Evolutionary conservation across 1,140 invertebrate species (phyloP).

Genomic region (Drosophila bifasciata): DNA sequence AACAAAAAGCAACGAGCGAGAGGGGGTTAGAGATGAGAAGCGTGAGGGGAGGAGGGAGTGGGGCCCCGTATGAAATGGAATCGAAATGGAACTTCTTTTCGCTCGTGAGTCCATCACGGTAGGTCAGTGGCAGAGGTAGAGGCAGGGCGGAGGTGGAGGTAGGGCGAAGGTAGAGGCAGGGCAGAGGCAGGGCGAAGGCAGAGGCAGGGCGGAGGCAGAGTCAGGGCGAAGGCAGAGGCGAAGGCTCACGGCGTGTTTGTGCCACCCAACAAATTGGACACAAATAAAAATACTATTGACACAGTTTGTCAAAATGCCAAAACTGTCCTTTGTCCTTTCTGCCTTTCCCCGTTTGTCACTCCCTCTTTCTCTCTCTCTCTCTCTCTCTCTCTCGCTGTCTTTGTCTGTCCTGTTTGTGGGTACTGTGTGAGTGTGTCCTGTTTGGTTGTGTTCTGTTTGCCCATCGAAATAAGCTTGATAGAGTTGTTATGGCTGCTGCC

Average conservation of each 20-base stretch:
- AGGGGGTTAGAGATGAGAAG: constrained; percentile 15
- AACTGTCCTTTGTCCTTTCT: constrained; percentile 41
- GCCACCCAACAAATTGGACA: constrained; percentile 76
- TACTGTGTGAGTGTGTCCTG: constrained; percentile 5
- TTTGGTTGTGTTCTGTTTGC: constrained; percentile 51
- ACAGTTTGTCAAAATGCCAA: constrained; percentile 80
- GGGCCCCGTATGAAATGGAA: no score
- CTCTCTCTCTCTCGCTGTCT: neutral
- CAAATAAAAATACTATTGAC: constrained; percentile 83
- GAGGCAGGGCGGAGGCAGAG: no score
- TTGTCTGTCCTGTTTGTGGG: no score
- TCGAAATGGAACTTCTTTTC: no score
- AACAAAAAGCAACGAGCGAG: neutral
- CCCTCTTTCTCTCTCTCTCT: neutral
- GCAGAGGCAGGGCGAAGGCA: no score
- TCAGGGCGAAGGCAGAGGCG: no score
- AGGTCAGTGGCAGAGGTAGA: no score
- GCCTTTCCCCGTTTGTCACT: constrained; percentile 1
- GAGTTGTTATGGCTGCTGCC: constrained; percentile 76
- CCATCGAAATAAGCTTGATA: constrained; percentile 81
- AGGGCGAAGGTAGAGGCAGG: no score
- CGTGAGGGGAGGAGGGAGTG: no score
- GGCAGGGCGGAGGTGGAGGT: no score
- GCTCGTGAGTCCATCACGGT: no score
- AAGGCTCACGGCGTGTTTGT: constrained; percentile 45